Evolutionary conservation across 2,888 invertebrate genomes (phyloP), one percentile per base, ranked within the genome.

Genomic region (Trimorus sp.): DNA sequence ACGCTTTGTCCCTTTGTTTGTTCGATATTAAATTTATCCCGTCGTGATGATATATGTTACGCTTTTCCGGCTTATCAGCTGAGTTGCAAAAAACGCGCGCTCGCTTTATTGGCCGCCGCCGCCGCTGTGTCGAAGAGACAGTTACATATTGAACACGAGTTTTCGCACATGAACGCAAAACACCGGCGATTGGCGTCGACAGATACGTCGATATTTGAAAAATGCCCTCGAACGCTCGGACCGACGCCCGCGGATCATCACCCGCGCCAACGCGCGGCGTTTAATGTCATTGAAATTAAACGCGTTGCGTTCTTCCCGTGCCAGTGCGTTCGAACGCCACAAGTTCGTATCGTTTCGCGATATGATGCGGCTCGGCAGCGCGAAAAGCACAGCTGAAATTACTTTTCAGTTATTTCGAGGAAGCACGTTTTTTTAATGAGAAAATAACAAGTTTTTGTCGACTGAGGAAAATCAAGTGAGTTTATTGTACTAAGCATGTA

Each of bases 91-190:
- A 70, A 65, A 40, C 26, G 26, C 26, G 70, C 14, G 65, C 49
- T 58, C 12, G 65, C 85, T 86, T 87, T 86, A 86, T 87, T 85
- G 85, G 83, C 85, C 40, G 40, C 40, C 84, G 78, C 40, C 84
- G 78, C 60, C 51, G 37, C 49, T 75, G 26, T 79, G 82, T 77
- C 70, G 77, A 68, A 66, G 83, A 84, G 88, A 87, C 88, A 87
- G 88, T 86, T 87, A 88, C 87, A 86, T 86, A 88, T 87, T 84
- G 86, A 86, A 73, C 76, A 82, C 58, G 78, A 80, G 66, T 66
- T 60, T 53, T 59, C 45, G 66, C 69, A 70, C 69, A 51, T 58
- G 66, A 62, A 68, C 58, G 58, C 78, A 26, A 65, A 74, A 82
- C 63, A 60, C 51, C 60, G 63, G 63, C 74, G 84, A 84, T 83